Percentiles rank a stretch among this genome's conserved stretches.
Conservation (phyloP, 2,113 vertebrate genomes). For the Carlito syrichta region DNA sequence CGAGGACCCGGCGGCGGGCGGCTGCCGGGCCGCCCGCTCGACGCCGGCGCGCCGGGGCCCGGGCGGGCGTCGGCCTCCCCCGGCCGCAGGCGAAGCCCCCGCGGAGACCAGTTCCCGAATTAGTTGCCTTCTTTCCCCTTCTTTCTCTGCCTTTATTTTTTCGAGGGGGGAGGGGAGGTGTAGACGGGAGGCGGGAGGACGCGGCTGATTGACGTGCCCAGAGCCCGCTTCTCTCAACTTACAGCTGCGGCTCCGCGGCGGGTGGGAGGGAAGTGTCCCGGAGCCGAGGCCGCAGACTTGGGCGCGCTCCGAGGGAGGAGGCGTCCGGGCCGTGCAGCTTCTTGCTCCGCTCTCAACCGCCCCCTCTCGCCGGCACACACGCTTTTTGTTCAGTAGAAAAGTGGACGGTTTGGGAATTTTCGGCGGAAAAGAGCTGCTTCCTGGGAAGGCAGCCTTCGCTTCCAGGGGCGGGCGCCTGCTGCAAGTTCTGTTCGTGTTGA, state of each 20-base stretch:
- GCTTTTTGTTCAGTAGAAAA: conserved; percentile 52
- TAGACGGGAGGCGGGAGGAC: conserved; percentile 73
- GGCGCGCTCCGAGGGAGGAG: conserved; percentile 71
- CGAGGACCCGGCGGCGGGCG: background rate
- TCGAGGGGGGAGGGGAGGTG: conserved; percentile 35
- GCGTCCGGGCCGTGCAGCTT: conserved; percentile 55
- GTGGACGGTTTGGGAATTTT: conserved; percentile 22
- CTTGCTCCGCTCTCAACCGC: conserved; percentile 61
- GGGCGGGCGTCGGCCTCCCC: conserved; percentile 14
- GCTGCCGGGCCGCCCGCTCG: background rate
- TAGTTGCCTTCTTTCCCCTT: conserved; percentile 58
- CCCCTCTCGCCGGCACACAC: conserved; percentile 31
- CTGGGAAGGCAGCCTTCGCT: conserved; percentile 21
- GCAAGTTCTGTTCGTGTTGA: conserved; percentile 4
- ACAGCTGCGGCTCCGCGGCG: conserved; percentile 48
- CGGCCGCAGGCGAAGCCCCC: background rate
- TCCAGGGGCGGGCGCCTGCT: conserved; percentile 10
- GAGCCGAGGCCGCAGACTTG: conserved; percentile 71
- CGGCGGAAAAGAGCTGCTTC: background rate
- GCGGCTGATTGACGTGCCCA: conserved; percentile 69
- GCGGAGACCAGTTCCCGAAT: conserved; percentile 45
- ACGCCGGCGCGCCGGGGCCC: background rate
- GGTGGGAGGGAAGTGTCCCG: conserved; percentile 70
- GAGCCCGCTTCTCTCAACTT: conserved; percentile 69
- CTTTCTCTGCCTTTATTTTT: conserved; percentile 49